Evolutionary conservation across 2,888 invertebrate genomes (phyloP), one percentile per base, ranked within the genome.

Genomic region (Drosophila sordidula): DNA sequence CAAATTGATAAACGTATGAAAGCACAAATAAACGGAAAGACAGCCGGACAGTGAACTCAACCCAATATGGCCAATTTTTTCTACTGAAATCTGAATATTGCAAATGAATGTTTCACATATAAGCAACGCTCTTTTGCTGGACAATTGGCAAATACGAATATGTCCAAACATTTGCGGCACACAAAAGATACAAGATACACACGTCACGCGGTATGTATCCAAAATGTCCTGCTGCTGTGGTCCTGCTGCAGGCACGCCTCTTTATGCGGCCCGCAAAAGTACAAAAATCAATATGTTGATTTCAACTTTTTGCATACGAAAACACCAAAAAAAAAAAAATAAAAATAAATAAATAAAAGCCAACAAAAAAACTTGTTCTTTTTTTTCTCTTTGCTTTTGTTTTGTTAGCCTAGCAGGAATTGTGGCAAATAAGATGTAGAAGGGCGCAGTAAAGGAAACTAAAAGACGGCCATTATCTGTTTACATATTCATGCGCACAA

Each of bases 261-360:
- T 57, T 62, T 66, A 47, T 62, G 51, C 39, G 56, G 11, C 46
- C 49, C 52, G 62, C 58, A 72, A 70, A 77, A 70, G 64, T 70
- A 79, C 80, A 88, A 83, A 83, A 83, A 83, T 83, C 83, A 82
- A 88, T 83, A 83, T 83, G 83, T 88, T 83, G 82, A 83, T 83
- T 83, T 85, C 66, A 83, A 86, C 65, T 80, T 58, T 59, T 78
- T 78, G 69, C 56, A 42, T 57, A 64, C 47, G 6, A 62, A 46
- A 50, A 68, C 62, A 12, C 36, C 54, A 56, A 58, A 62, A 26
- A 49, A 18, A 36, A 8, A n/a, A n/a, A n/a, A n/a, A n/a, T n/a
- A n/a, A n/a, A n/a, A n/a, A n/a, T n/a, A n/a, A n/a, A n/a, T n/a
- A n/a, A n/a, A n/a, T n/a, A n/a, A n/a, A 25, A 42, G 14, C 34